phyloP scores from a whole-genome alignment of 2,113 vertebrate species.

The Paraplagusia blochii region DNA sequence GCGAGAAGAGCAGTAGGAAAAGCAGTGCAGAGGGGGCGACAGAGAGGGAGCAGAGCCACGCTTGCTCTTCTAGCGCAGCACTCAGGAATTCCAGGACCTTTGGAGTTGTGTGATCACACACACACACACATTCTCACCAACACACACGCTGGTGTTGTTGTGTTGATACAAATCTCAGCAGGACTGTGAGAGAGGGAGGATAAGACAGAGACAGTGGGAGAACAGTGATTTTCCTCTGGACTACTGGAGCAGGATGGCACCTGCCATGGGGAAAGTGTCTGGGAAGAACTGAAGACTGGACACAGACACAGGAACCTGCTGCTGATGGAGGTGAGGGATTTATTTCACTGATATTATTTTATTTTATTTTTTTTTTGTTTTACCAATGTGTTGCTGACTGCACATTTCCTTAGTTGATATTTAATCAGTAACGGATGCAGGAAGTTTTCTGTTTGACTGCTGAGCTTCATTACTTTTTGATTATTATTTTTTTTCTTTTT shows the following conservation, averaged over 20 bases:
- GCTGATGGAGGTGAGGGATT: constrained; percentile 58
- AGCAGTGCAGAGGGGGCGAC: constrained; percentile 48
- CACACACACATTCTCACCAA: constrained; percentile 12
- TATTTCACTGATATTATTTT: background rate
- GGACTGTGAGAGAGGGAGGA: constrained; percentile 25
- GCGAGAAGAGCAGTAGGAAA: constrained; percentile 27
- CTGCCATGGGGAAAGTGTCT: constrained; percentile 51
- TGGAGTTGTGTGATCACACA: constrained; percentile 48
- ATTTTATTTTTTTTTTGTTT: background rate
- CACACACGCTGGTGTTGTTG: constrained; percentile 31
- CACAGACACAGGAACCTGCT: constrained; percentile 32
- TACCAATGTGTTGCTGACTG: background rate
- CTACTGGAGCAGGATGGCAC: constrained; percentile 64
- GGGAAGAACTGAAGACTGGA: constrained; percentile 44
- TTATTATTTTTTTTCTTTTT: no score
- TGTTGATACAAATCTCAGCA: constrained; percentile 37
- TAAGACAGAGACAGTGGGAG: constrained; percentile 13
- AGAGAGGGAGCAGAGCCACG: constrained; percentile 48
- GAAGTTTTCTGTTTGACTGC: constrained; percentile 19
- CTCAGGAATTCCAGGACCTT: constrained; percentile 68
- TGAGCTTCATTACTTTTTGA: background rate
- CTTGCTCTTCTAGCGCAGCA: constrained; percentile 58
- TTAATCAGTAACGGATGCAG: constrained; percentile 1
- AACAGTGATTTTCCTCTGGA: constrained; percentile 47
- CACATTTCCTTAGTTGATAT: background rate